These are phyloP conservation scores for Trachelus troglodyta DNA, from an alignment of 2,888 invertebrate genomes.

Conservation along the genomic window DNA sequence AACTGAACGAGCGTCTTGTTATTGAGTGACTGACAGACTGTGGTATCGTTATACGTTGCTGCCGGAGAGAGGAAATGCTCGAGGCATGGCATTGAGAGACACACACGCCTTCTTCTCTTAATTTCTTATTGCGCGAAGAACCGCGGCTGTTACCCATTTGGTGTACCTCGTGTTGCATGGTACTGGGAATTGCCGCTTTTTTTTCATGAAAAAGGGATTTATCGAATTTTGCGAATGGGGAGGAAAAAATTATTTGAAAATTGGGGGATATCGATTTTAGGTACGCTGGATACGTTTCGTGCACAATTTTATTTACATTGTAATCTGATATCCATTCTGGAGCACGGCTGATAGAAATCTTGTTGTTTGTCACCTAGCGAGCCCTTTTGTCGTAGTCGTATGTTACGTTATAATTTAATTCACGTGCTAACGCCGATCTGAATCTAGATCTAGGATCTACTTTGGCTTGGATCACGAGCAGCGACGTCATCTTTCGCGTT, in stretches of 20 bases:
- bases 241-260: background rate
- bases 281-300: background rate
- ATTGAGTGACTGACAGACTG: constrained; percentile 34
- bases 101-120: constrained; percentile 20
- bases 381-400: background rate
- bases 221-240: background rate
- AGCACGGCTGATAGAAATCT: background rate
- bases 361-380: background rate
- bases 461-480: background rate
- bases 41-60: constrained; percentile 16
- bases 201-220: background rate
- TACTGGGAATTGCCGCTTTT: too few relatives aligned
- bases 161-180: too few relatives aligned
- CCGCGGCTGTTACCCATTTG: background rate
- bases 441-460: background rate
- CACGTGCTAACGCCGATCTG: background rate
- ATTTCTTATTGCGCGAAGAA: constrained; percentile 26
- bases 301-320: background rate
- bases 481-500: background rate
- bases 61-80: constrained; percentile 12
- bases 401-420: background rate
- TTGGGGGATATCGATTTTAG: background rate
- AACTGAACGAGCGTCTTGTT: constrained; percentile 22
- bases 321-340: background rate
- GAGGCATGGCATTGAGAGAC: constrained; percentile 17